Base-by-base conservation (phyloP, 2,113 vertebrate genomes). In the Eulemur macaco region DNA sequence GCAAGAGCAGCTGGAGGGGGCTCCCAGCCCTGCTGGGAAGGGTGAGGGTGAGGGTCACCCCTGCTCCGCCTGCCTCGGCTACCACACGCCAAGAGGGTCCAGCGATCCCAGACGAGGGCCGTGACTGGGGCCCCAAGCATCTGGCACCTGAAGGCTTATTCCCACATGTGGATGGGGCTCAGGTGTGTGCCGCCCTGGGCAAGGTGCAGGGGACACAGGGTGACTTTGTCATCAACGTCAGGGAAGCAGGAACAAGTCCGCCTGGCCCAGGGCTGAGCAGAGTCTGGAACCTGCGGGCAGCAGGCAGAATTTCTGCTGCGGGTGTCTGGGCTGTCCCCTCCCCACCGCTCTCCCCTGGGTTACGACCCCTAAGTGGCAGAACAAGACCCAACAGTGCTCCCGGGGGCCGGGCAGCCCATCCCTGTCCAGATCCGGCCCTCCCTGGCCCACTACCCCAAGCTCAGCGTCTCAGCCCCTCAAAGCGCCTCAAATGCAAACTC, bases 361-460 rank as follows among this genome's bases (percentile, higher is more conserved):
- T 6, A 34, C 52, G 7, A 27, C 85, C 23, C 45, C 34, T 23
- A 45, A 18, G 18, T 20, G 23, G 29, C 34, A 37, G 27, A 58
- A 81, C 4, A 39, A 37, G 74, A 42, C 39, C 58, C 42, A n/a
- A 6, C 18, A 7, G 8, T 56, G 6, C 12, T 63, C 5, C 66
- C 18, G 1, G 12, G 14, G 45, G 17, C 27, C 73, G 18, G 0
- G 37, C 5, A 15, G 12, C 31, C 10, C 69, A 3, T 8, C 58
- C 1, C 54, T 1, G 37, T 25, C 50, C 27, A 3, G n/a, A 88
- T 14, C 34, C 66, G 18, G 52, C 15, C 23, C 1, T 54, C 77
- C 63, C 20, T 8, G 31, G 4, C 21, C 52, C 21, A 23, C 37
- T 10, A 0, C 5, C 58, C 52, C 20, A 12, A 27, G 47, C 47